These are phyloP conservation scores for Notiomystis cincta DNA, from an alignment of 2,113 vertebrate genomes.

Conservation along the genomic window DNA sequence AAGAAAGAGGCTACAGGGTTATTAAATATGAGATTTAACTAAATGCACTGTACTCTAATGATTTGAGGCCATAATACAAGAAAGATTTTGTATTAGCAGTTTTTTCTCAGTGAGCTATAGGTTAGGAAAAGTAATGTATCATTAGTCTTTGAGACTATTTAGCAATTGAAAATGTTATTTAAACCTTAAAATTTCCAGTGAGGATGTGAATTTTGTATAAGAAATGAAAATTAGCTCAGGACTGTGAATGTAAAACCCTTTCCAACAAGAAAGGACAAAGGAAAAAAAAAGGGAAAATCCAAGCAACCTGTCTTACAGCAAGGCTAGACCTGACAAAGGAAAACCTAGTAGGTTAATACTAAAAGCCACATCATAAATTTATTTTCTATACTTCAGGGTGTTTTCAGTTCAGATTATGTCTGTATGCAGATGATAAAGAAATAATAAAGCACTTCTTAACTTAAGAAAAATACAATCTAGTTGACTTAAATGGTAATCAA, in stretches of 20 bases:
- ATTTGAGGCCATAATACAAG: background rate
- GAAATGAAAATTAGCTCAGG: background rate
- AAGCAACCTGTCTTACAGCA: background rate
- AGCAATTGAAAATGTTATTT: background rate
- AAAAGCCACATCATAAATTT: background rate
- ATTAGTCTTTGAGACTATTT: background rate
- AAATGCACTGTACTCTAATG: background rate
- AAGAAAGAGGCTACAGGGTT: background rate
- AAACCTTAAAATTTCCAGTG: background rate
- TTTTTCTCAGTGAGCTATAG: background rate
- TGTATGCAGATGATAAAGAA: background rate
- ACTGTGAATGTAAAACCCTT: background rate
- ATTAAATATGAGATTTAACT: background rate
- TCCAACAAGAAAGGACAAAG: background rate
- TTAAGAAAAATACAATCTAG: background rate
- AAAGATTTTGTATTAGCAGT: background rate
- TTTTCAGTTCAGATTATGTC: background rate
- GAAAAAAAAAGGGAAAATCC: fast-evolving
- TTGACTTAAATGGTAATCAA: background rate
- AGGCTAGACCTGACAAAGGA: background rate
- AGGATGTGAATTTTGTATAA: background rate
- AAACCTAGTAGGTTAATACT: background rate
- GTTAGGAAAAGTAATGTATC: background rate
- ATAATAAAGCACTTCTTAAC: background rate
- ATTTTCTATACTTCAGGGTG: background rate